These are phyloP conservation scores for Lucifuga dentata DNA, from an alignment of 2,113 vertebrate species.

Conservation along the genomic window DNA sequence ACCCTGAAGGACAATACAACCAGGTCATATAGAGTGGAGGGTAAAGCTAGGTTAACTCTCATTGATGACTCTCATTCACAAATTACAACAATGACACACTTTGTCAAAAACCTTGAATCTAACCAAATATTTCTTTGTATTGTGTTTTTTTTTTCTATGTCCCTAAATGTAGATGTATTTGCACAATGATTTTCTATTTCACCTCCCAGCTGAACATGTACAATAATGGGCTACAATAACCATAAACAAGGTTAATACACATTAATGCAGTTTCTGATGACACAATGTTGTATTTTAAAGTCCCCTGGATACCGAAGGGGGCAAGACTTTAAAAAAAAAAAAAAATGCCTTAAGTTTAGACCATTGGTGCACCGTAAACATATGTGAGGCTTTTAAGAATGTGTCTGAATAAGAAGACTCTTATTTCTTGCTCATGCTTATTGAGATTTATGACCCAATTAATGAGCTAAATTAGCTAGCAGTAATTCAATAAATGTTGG, in stretches of 20 bases:
- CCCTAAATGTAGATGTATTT: too few species aligned
- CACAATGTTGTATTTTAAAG: too few species aligned
- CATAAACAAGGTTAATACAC: too few species aligned
- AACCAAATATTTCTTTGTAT: too few species aligned
- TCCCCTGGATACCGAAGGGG: too few species aligned
- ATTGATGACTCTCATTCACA: too few species aligned
- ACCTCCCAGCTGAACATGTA: not conserved
- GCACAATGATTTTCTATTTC: not conserved
- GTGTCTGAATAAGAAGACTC: not conserved
- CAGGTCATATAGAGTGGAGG: not conserved
- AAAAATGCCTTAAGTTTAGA: not conserved
- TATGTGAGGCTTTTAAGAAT: not conserved
- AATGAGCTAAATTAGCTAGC: constrained; percentile 12
- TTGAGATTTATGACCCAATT: constrained; percentile 27
- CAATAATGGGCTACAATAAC: not conserved
- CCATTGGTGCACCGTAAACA: not conserved
- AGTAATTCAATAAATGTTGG: constrained; percentile 14
- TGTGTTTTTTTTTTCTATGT: too few species aligned
- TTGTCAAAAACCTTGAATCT: too few species aligned
- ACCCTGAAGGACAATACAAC: constrained; percentile 3
- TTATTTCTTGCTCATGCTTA: constrained; percentile 7
- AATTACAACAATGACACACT: too few species aligned
- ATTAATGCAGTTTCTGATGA: too few species aligned
- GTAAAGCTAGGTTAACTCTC: not conserved
- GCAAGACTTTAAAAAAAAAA: constrained; percentile 5